Evolutionary conservation across 2,113 vertebrate genomes (phyloP).

Genomic region (Aviceda subcristata): DNA sequence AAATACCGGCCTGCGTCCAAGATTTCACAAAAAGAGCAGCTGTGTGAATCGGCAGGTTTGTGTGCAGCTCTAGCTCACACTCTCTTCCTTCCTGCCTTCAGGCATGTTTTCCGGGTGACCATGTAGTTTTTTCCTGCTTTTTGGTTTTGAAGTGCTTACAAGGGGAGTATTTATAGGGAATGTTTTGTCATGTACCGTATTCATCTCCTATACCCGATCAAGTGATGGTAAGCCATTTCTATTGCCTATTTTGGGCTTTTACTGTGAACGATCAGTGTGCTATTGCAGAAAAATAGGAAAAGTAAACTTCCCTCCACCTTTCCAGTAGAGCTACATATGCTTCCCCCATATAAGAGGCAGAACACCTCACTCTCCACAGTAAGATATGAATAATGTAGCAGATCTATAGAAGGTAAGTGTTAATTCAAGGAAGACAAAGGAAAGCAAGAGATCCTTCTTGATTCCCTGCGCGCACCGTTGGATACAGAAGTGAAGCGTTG

Average conservation of each 20-base stretch:
- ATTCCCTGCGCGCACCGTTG: background rate
- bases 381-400: background rate
- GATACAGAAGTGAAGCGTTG: background rate
- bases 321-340: background rate
- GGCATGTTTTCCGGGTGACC: background rate
- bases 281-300: background rate
- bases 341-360: background rate
- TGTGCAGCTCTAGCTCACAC: background rate
- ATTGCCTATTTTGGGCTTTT: background rate
- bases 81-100: slow-evolving; percentile 16
- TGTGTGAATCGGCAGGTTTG: background rate
- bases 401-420: background rate
- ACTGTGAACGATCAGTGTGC: background rate
- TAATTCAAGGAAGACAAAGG: background rate
- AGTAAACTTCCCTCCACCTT: background rate
- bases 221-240: background rate
- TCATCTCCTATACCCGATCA: background rate
- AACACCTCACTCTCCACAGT: background rate
- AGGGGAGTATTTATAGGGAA: background rate
- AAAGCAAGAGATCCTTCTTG: background rate
- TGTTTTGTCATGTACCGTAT: background rate
- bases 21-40: background rate
- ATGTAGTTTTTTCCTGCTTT: background rate
- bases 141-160: background rate
- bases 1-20: accelerated